These are phyloP conservation scores for Acanthiza pusilla DNA, from an alignment of 2,797 vertebrate genomes.

Conservation along the genomic window DNA sequence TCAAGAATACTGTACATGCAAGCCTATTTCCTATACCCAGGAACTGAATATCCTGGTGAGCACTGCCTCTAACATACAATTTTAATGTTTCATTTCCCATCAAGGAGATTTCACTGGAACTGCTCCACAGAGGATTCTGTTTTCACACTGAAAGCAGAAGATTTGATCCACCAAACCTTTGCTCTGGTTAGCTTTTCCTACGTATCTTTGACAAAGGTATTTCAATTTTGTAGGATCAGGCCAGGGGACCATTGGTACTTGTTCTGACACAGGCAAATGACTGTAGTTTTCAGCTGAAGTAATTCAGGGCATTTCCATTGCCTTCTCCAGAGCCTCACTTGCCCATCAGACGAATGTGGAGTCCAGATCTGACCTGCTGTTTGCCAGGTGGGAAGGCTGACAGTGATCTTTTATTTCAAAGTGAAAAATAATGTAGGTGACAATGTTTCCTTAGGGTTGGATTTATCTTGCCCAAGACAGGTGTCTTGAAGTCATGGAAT, in stretches of 20 bases:
- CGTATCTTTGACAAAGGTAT: not conserved
- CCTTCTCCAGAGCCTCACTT: not conserved
- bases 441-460: not conserved
- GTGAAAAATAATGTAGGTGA: not conserved
- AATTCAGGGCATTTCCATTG: not conserved
- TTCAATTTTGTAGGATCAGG: not conserved
- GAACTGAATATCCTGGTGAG: not conserved
- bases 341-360: not conserved
- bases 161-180: not conserved
- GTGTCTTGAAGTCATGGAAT: constrained; percentile 39
- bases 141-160: not conserved
- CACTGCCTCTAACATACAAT: not conserved
- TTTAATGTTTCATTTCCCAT: not conserved
- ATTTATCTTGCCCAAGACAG: not conserved
- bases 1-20: not conserved
- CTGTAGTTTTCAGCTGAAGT: not conserved
- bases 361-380: not conserved
- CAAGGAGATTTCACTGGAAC: not conserved
- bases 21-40: not conserved
- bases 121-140: not conserved
- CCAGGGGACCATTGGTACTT: not conserved
- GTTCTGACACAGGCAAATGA: not conserved
- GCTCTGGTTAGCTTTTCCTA: not conserved
- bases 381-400: not conserved
- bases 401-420: not conserved